Evolutionary conservation across 2,888 invertebrate genomes (phyloP).

Genomic region (Teleiodes luculella): DNA sequence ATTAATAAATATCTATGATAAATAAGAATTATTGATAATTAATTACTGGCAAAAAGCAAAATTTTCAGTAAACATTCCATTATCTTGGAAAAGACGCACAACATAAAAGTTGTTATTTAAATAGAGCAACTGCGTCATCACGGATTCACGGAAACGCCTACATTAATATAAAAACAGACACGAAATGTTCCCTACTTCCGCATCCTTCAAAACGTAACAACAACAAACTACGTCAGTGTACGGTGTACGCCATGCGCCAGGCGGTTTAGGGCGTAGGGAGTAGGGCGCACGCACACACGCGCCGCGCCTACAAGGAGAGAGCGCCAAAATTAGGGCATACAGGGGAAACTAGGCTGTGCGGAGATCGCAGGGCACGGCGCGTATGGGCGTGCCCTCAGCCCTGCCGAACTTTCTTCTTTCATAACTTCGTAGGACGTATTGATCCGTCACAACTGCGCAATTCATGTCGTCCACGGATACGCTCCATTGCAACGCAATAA

Average conservation of each 20-base stretch:
- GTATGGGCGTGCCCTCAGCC: conserved; percentile 67
- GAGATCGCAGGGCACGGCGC: conserved; percentile 67
- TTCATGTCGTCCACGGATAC: conserved; percentile 62
- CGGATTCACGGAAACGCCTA: background rate
- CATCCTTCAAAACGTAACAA: conserved; percentile 11
- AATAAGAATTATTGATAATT: no score
- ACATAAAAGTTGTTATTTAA: background rate
- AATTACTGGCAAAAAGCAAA: background rate
- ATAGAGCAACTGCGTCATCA: background rate
- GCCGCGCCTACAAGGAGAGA: conserved; percentile 43
- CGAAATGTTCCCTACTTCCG: conserved; percentile 5
- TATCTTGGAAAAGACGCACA: no score
- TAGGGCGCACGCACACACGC: conserved; percentile 48
- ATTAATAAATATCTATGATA: no score
- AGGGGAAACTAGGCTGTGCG: conserved; percentile 76
- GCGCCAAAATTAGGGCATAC: conserved; percentile 76
- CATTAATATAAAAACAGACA: background rate
- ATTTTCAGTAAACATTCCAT: background rate
- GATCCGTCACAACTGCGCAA: conserved; percentile 76
- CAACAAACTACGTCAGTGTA: conserved; percentile 14
- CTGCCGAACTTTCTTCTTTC: conserved; percentile 76
- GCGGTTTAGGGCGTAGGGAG: background rate
- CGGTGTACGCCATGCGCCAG: background rate
- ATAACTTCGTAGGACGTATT: conserved; percentile 75
- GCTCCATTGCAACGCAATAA: conserved; percentile 45